Evolutionary conservation across 1,140 invertebrate genomes (phyloP), one percentile per base, ranked within the genome.

Genomic region (Penaeus vannamei): DNA sequence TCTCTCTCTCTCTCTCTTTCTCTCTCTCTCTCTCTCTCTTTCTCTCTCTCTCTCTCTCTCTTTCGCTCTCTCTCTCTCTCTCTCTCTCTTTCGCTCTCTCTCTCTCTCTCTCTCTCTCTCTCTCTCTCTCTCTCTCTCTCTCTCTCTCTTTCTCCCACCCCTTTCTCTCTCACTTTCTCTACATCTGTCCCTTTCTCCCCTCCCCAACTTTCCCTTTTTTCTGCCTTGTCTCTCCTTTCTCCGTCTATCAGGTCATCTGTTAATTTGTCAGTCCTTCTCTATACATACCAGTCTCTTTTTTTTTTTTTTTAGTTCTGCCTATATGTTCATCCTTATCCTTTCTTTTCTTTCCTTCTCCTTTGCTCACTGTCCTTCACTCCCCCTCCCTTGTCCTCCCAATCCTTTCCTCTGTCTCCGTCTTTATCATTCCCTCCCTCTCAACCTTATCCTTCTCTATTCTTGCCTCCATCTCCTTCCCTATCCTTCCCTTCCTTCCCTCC

Each of bases 21-120:
- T 77, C 77, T 42, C 22, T 53, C 23, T 59, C 77, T 80, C 42
- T 80, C 46, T 53, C 60, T n/a, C 77, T 80, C 42, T 80, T 17
- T 22, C 77, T 80, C 60, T 46, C 42, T 53, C 60, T 59, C 42
- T 23, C 77, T 80, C 42, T 80, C 42, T 80, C 32, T 22, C 77
- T 80, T 46, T 46, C 23, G 26, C 42, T n/a, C 42, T 23, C 77
- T 80, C 42, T 23, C 42, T 42, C 46, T 42, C 19, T 36, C 42
- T 80, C 60, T 14, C 42, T 22, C 60, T 80, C 20, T 53, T 42
- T 14, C 12, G 8, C 23, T n/a, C 23, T 36, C 14, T 2, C 36
- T 42, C 29, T 22, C 10, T 20, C 46, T 1, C 7, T n/a, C 22
- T 42, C 5, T 81, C 79, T 22, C 19, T 20, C 79, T 81, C 42